These are phyloP conservation scores for Cephalophus harveyi DNA, from an alignment of 2,113 vertebrate genomes.

Conservation along the genomic window DNA sequence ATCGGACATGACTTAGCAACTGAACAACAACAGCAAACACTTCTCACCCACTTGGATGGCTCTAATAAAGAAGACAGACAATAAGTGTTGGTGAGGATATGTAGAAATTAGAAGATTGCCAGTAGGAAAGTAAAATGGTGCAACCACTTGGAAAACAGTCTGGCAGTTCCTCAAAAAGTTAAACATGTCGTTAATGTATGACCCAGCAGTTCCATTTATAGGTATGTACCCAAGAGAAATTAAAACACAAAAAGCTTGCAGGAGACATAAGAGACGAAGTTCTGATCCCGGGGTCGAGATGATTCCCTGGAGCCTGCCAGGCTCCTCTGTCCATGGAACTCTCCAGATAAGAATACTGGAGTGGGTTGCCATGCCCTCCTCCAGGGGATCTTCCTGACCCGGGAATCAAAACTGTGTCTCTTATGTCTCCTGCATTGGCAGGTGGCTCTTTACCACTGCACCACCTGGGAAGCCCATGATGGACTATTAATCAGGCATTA, in stretches of 20 bases:
- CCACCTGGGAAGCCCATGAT: background rate
- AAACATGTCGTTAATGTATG: background rate
- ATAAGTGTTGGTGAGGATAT: background rate
- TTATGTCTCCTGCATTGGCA: background rate
- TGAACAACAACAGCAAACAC: background rate
- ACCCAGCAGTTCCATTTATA: background rate
- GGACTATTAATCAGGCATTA: background rate
- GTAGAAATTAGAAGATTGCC: background rate
- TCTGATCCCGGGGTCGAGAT: background rate
- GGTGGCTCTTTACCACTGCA: background rate
- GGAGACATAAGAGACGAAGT: background rate
- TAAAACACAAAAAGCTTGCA: background rate
- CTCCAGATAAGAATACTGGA: background rate
- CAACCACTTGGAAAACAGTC: background rate
- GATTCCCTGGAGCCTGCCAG: background rate
- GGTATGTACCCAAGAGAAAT: background rate
- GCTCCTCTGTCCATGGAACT: background rate
- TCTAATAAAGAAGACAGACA: background rate
- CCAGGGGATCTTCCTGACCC: background rate
- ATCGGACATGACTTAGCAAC: background rate
- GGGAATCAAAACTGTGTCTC: background rate
- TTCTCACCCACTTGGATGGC: background rate
- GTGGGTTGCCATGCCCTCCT: background rate
- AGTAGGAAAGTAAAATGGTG: background rate
- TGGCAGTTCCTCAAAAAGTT: background rate